Evolutionary conservation across 2,113 vertebrate species (phyloP).

Genomic region (Cyanocitta stelleri): DNA sequence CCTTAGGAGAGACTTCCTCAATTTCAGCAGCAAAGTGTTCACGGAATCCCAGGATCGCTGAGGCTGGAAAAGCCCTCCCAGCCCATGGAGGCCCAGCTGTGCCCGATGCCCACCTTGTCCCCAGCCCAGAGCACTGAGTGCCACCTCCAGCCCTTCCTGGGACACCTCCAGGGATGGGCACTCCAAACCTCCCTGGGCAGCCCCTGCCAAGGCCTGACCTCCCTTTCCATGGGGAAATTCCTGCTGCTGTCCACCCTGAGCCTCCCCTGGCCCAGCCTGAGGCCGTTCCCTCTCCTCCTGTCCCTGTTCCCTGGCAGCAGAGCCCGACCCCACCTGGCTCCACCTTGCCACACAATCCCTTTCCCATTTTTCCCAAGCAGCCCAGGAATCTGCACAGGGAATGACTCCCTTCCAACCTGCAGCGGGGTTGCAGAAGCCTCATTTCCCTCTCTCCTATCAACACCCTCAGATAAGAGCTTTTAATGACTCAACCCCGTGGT

Average conservation of each 20-base stretch:
- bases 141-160: not conserved
- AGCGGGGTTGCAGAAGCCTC: fast-evolving
- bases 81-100: fast-evolving
- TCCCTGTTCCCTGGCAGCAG: not conserved
- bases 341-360: not conserved
- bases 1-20: not conserved
- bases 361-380: not conserved
- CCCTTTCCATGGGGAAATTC: not conserved
- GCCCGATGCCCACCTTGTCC: not conserved
- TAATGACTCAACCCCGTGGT: not conserved
- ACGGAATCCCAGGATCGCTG: fast-evolving
- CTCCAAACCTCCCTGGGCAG: not conserved
- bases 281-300: not conserved
- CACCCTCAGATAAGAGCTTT: not conserved
- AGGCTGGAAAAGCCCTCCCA: not conserved
- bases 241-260: not conserved
- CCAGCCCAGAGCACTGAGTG: not conserved
- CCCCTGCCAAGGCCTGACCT: not conserved
- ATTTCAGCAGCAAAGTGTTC: not conserved
- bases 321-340: not conserved
- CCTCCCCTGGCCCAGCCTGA: not conserved
- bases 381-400: not conserved
- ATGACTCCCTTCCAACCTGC: fast-evolving
- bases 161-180: not conserved
- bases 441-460: not conserved